Evolutionary conservation across 2,888 invertebrate genomes (phyloP), one percentile per base, ranked within the genome.

Genomic region (Synergus itoensis): DNA sequence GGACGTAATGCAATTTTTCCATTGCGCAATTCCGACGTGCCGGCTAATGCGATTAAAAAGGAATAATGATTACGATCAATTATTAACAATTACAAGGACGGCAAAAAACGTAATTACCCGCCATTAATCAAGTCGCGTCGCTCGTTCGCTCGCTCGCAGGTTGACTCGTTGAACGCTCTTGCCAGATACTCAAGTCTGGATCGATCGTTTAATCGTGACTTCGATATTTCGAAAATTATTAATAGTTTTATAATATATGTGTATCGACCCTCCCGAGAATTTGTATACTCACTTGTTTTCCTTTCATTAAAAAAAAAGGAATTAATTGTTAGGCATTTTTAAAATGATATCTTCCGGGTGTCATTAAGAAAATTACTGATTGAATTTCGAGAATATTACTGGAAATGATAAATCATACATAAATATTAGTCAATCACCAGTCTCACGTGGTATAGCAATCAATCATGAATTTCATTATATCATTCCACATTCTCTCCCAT

Each of bases 41-140:
- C 83, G 81, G 79, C 84, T 90, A 89, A 90, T 88, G 89, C 89
- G 89, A 89, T 90, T 88, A 89, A 91, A 90, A 90, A 90, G 88
- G 86, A 89, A 89, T 87, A 88, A 88, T 87, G 89, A 90, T 90
- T 90, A 89, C 88, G 88, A 88, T 90, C 90, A 90, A 91, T 91
- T 91, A 91, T 91, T 88, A 89, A 89, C 90, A 89, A 91, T 91
- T 91, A 90, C 90, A 86, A 87, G 88, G 87, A 84, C 86, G 82
- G 87, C 86, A 89, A 91, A 90, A 90, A 91, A 83, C 83, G 84
- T 90, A 90, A 91, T 91, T 90, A 90, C 86, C 87, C 82, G 83
- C 85, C 88, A 90, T 91, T 89, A 90, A 91, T 91, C 91, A 91
- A 89, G 85, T 80, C 84, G 76, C 79, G 76, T 45, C 73, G 79